Evolutionary conservation across 2,113 vertebrate species (phyloP), one percentile per base, ranked within the genome.

Genomic region (Aphyosemion australe): DNA sequence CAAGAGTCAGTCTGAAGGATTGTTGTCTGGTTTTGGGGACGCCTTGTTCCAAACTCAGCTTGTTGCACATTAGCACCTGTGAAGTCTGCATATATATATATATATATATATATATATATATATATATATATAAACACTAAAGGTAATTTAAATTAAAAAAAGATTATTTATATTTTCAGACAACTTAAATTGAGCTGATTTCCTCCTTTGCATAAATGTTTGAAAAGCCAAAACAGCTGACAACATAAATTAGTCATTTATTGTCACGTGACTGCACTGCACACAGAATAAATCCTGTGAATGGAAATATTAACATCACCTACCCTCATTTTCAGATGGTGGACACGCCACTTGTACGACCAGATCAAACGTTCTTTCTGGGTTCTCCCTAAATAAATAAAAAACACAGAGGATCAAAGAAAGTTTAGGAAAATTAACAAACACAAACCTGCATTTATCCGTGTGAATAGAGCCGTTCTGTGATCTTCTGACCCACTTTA

Each of bases 301-400:
- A 26, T 5, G 12, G 9, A 41, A 49, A 66, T 1, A 53, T 11
- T 15, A 1, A 39, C 15, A 45, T 13, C 51, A 79, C 84, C 53
- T 96, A 98, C 97, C 97, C 91, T 96, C 95, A 34, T 95, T 91
- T 91, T 96, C 95, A 68, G 95, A 93, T 45, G 93, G 42, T 39
- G 94, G 95, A 74, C 96, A 96, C 60, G 93, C 92, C 91, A 99
- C 95, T 86, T 96, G 95, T 78, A 99, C 72, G 48, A 96, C 92
- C 92, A 99, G 91, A 90, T 99, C 97, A 92, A 98, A 98, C 11
- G 95, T 97, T 89, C 94, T 94, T 65, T 95, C 94, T 80, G 97
- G 97, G 84, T 95, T 95, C 92, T 97, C 95, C 91, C 97, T 99
- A 83, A 4, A 84, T 68, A 55, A 6, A 74, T 8, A 19, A 66